Conservation (phyloP, 23 tunicate species). For the Styela plicata region DNA sequence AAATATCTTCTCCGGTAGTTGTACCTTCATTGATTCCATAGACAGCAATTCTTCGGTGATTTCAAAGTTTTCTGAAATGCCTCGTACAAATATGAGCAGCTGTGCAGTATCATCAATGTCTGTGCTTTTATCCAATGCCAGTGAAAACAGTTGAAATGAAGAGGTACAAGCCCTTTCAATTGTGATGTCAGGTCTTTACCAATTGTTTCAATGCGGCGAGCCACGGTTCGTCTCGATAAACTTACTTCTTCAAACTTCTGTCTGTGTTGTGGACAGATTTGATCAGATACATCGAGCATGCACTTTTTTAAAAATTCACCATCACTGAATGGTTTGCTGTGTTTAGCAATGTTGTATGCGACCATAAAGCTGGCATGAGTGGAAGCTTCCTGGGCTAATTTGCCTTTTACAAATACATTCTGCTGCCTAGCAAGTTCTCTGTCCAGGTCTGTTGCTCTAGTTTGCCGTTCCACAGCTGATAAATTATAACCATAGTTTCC, state of each 20-base stretch:
- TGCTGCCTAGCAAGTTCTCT: not conserved
- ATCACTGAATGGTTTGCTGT: slow-evolving; percentile 51
- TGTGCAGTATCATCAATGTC: slow-evolving; percentile 44
- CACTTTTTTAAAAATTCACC: slow-evolving; percentile 41
- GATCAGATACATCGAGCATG: slow-evolving; percentile 36
- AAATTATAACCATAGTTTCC: too few relatives aligned
- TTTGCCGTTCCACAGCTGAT: slow-evolving; percentile 30
- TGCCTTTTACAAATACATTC: slow-evolving; percentile 21
- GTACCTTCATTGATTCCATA: slow-evolving; percentile 44
- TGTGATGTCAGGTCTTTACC: slow-evolving; percentile 33
- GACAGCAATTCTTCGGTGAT: slow-evolving; percentile 49
- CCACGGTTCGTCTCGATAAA: slow-evolving; percentile 39
- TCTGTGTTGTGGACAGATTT: slow-evolving; percentile 38
- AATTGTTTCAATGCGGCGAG: slow-evolving; percentile 37
- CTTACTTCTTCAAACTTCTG: slow-evolving; percentile 30
- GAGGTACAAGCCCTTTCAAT: slow-evolving; percentile 35
- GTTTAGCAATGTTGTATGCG: slow-evolving; percentile 31
- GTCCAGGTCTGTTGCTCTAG: slow-evolving; percentile 28
- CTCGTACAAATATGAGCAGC: slow-evolving; percentile 46
- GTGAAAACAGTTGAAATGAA: slow-evolving; percentile 50
- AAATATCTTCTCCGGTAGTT: slow-evolving; percentile 49
- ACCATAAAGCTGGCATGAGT: slow-evolving; percentile 47
- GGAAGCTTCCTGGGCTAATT: slow-evolving; percentile 38
- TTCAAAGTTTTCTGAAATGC: slow-evolving; percentile 29
- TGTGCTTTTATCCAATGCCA: slow-evolving; percentile 40